These are phyloP conservation scores for Amphiprion clarkii DNA, from an alignment of 2,797 vertebrate genomes.

Conservation along the genomic window DNA sequence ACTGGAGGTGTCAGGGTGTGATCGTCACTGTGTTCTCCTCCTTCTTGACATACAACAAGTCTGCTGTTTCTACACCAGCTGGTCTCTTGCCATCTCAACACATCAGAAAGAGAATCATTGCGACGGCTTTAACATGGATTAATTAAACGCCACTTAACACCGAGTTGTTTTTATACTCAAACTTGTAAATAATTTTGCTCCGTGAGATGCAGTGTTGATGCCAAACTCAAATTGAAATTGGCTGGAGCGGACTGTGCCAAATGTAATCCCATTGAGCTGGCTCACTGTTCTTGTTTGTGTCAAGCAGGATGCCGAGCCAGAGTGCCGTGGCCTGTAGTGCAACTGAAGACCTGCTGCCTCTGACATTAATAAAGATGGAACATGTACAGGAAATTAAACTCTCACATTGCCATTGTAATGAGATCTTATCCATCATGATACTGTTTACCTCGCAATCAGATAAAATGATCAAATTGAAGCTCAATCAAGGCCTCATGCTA, in stretches of 20 bases:
- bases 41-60: conserved; percentile 61
- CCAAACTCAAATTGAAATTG: conserved; percentile 47
- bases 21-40: conserved; percentile 56
- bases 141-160: conserved; percentile 42
- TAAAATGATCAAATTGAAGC: conserved; percentile 83
- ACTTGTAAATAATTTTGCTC: conserved; percentile 39
- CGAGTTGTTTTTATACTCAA: conserved; percentile 40
- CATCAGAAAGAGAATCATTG: conserved; percentile 16
- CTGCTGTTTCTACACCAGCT: conserved; percentile 52
- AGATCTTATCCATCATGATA: conserved; percentile 85
- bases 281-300: conserved; percentile 73
- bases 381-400: conserved; percentile 88
- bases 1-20: conserved; percentile 52
- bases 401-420: conserved; percentile 86
- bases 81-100: conserved; percentile 46
- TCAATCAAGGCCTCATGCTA: conserved; percentile 69
- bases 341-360: conserved; percentile 82
- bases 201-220: conserved; percentile 16
- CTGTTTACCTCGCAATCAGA: conserved; percentile 86
- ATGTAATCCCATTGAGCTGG: conserved; percentile 63
- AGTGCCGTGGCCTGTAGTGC: conserved; percentile 66
- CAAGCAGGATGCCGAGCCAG: conserved; percentile 63
- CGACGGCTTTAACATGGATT: conserved; percentile 24
- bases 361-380: conserved; percentile 88
- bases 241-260: conserved; percentile 51